A percentile compares a stretch with the other conserved stretches of the same genome.
These are phyloP conservation scores for Eurypyga helias DNA, from an alignment of 2,113 vertebrate species.

Conservation along the genomic window DNA sequence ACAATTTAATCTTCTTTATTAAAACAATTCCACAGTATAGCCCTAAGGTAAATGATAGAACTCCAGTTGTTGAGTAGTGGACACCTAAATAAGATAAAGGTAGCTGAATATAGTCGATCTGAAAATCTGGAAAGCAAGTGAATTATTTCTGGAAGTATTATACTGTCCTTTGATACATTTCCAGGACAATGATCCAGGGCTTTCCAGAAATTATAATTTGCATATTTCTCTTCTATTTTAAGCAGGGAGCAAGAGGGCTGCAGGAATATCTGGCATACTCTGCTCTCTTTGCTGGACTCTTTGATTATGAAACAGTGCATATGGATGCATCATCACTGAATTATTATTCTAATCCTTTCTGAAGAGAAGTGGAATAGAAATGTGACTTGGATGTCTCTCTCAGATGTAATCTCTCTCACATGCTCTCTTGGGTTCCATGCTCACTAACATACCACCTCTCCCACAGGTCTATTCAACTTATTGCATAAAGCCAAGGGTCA, in stretches of 20 bases:
- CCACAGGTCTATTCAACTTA: not conserved
- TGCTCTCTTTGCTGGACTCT: not conserved
- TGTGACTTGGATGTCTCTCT: not conserved
- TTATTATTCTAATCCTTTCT: not conserved
- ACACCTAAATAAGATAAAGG: not conserved
- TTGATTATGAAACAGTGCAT: not conserved
- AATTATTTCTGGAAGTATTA: not conserved
- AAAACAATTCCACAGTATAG: not conserved
- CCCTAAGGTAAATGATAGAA: not conserved
- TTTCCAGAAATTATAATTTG: not conserved
- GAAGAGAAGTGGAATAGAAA: not conserved
- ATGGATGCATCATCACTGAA: not conserved
- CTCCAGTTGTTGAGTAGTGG: not conserved
- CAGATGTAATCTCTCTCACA: not conserved
- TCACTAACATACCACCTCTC: not conserved
- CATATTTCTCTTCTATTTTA: not conserved
- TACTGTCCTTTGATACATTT: not conserved
- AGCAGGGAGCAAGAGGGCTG: not conserved
- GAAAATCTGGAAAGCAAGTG: not conserved
- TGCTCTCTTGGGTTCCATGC: not conserved
- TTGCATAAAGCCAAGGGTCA: not conserved
- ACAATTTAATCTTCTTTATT: not conserved
- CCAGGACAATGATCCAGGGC: not conserved
- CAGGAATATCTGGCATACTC: not conserved
- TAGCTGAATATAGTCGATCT: too few relatives aligned